phyloP scores from a whole-genome alignment of 2,797 vertebrate species.

The Rhinella marina region DNA sequence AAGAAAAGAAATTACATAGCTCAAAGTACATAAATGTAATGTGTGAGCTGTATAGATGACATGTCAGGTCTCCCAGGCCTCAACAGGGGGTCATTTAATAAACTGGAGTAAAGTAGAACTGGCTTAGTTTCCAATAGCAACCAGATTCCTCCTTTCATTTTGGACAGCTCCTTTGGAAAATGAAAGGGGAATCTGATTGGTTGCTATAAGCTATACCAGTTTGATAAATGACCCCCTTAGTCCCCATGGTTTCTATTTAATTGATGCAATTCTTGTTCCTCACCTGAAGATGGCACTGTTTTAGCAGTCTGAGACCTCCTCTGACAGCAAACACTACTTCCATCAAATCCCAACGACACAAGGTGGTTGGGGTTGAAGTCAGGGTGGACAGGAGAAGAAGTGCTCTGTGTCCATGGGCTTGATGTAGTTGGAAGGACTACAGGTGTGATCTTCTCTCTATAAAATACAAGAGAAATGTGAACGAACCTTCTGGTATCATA shows the following conservation, averaged over 20 bases:
- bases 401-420: constrained; percentile 70
- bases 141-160: too few relatives aligned
- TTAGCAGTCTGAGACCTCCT: constrained; percentile 25
- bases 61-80: too few relatives aligned
- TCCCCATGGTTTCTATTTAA: too few relatives aligned
- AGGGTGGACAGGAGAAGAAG: constrained; percentile 62
- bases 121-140: too few relatives aligned
- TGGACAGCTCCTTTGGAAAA: too few relatives aligned
- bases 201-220: too few relatives aligned
- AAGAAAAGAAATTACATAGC: too few relatives aligned
- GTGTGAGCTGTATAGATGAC: too few relatives aligned
- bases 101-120: too few relatives aligned
- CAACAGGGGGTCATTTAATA: too few relatives aligned
- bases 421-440: constrained; percentile 38
- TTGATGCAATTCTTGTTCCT: constrained; percentile 44
- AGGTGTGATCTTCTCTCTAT: constrained; percentile 65
- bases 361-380: constrained; percentile 61
- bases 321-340: constrained; percentile 32
- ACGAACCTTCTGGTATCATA: background rate
- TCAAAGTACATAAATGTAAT: too few relatives aligned
- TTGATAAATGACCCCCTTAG: background rate
- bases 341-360: fast-evolving
- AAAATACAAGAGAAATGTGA: constrained; percentile 46
- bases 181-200: too few relatives aligned
- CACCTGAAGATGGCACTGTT: constrained; percentile 60